A percentile compares a stretch with the other conserved stretches of the same genome.
phyloP scores from a whole-genome alignment of 2,113 vertebrate genomes.

The Microtus montanus region DNA sequence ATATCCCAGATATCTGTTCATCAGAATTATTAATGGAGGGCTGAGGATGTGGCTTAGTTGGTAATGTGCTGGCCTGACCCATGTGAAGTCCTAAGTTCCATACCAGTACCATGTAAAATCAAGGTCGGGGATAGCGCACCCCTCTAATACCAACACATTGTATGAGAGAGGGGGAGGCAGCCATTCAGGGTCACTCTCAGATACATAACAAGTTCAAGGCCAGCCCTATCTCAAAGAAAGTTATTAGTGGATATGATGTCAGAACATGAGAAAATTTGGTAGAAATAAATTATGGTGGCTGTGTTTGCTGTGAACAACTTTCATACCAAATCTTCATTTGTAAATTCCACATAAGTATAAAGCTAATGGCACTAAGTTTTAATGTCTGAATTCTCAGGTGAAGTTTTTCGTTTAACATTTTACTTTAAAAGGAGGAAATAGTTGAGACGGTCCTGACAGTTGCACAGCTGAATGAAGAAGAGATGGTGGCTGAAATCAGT shows the following conservation, averaged over 20 bases:
- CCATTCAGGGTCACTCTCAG: background rate
- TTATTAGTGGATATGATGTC: background rate
- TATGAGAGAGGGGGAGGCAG: background rate
- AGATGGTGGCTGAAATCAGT: background rate
- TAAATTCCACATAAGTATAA: background rate
- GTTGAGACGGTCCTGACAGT: background rate
- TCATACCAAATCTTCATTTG: background rate
- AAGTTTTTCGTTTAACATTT: background rate
- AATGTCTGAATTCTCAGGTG: slow-evolving; percentile 20
- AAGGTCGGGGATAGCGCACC: too few species aligned
- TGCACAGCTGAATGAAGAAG: background rate
- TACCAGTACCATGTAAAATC: background rate
- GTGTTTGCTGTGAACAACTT: background rate
- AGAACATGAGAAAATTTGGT: background rate
- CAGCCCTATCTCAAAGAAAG: background rate
- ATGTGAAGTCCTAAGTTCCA: background rate
- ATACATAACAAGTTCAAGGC: background rate
- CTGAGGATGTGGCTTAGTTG: background rate
- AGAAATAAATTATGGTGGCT: background rate
- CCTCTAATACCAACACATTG: too few species aligned
- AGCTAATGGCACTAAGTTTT: slow-evolving; percentile 5
- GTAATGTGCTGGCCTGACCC: background rate
- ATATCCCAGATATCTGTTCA: background rate
- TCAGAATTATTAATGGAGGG: background rate
- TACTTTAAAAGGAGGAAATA: background rate